Evolutionary conservation across 2,797 vertebrate genomes (phyloP).

Genomic region (Taeniopygia guttata): DNA sequence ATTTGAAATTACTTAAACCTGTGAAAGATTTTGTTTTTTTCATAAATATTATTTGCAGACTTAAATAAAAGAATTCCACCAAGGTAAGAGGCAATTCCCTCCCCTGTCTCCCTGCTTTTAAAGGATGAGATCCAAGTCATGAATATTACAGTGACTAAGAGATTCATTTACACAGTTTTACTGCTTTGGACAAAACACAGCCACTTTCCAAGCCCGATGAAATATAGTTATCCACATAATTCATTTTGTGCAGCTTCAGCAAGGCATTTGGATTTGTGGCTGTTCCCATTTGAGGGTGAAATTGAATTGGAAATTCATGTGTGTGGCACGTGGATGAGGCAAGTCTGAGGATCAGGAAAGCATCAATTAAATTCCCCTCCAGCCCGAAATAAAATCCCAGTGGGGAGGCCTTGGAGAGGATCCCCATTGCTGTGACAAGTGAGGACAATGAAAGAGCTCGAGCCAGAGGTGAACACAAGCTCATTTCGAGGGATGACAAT

Average conservation of each 20-base stretch:
- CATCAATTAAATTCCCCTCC: slow-evolving; percentile 64
- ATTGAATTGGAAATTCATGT: slow-evolving; percentile 70
- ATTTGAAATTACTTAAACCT: neutral
- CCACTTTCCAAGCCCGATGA: slow-evolving; percentile 38
- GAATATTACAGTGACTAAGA: slow-evolving; percentile 66
- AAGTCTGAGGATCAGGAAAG: slow-evolving; percentile 40
- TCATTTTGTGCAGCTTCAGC: slow-evolving; percentile 71
- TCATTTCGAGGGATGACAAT: slow-evolving; percentile 11
- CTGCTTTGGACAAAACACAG: slow-evolving; percentile 59
- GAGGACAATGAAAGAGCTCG: slow-evolving; percentile 34
- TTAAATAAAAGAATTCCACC: slow-evolving; percentile 4
- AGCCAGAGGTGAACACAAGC: slow-evolving; percentile 28
- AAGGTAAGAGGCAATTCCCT: neutral
- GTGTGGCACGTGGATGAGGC: slow-evolving; percentile 38
- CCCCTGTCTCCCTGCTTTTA: neutral
- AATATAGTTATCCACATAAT: slow-evolving; percentile 73
- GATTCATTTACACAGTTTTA: slow-evolving; percentile 69
- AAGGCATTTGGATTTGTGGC: slow-evolving; percentile 65
- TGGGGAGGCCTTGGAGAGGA: slow-evolving; percentile 32
- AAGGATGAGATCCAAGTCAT: slow-evolving; percentile 58
- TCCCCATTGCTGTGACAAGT: slow-evolving; percentile 22
- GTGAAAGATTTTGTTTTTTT: neutral
- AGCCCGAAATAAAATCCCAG: slow-evolving; percentile 9
- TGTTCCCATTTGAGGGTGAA: slow-evolving; percentile 61
- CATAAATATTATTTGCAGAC: neutral